Conservation (phyloP, 1,140 invertebrate genomes). For the Brachionus sp. region DNA sequence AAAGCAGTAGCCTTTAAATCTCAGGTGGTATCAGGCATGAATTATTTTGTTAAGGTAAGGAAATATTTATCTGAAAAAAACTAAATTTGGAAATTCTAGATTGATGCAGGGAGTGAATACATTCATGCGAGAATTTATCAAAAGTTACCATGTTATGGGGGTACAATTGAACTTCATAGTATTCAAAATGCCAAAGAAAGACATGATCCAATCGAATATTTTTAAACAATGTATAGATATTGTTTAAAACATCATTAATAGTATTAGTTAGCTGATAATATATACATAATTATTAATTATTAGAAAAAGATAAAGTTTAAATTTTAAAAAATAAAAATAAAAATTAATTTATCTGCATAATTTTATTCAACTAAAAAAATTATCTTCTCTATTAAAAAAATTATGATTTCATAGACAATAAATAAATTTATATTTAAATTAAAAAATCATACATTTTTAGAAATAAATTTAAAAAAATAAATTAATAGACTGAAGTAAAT, state of each 20-base stretch:
- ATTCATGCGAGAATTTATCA: conserved; percentile 7
- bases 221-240: not conserved
- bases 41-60: conserved; percentile 54
- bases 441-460: too few species aligned
- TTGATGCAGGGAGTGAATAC: not conserved
- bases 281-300: too few species aligned
- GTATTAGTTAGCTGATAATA: not conserved
- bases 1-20: conserved; percentile 48
- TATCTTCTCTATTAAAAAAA: too few species aligned
- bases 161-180: not conserved
- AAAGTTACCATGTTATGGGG: not conserved
- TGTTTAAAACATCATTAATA: too few species aligned
- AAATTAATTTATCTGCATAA: too few species aligned
- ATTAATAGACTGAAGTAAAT: too few species aligned
- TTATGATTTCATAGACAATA: too few species aligned
- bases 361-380: too few species aligned
- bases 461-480: too few species aligned
- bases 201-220: conserved; percentile 2
- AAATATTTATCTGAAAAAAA: not conserved
- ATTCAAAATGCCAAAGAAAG: not conserved
- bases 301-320: too few species aligned
- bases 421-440: too few species aligned
- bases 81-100: not conserved
- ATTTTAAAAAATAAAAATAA: too few species aligned
- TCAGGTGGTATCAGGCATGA: conserved; percentile 53